These are phyloP conservation scores for Acanthoscelides obtectus DNA, from an alignment of 2,888 invertebrate genomes.

Conservation along the genomic window DNA sequence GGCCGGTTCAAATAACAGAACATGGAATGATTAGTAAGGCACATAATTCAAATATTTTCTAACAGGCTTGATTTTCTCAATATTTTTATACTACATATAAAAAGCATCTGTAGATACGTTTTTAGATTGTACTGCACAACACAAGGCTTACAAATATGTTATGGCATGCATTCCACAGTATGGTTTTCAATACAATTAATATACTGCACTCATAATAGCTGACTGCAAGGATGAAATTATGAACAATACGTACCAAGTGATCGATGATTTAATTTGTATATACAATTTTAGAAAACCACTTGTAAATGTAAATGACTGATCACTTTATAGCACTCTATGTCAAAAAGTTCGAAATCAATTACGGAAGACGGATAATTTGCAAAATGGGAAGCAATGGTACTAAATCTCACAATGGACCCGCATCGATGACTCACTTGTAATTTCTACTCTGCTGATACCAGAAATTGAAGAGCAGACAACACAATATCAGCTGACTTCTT, in stretches of 20 bases:
- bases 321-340: neutral
- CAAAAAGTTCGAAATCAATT: neutral
- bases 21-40: too few relatives aligned
- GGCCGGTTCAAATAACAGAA: too few relatives aligned
- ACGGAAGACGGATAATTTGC: neutral
- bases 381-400: conserved; percentile 18
- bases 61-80: too few relatives aligned
- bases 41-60: too few relatives aligned
- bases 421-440: conserved; percentile 6
- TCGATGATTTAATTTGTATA: neutral
- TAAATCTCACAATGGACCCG: conserved; percentile 11
- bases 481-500: conserved; percentile 27
- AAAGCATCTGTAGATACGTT: too few relatives aligned
- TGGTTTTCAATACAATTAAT: neutral
- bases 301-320: neutral
- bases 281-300: neutral
- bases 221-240: neutral
- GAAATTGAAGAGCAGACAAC: conserved; percentile 9
- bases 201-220: neutral
- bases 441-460: neutral
- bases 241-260: neutral
- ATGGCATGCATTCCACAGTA: neutral
- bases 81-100: too few relatives aligned
- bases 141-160: too few relatives aligned
- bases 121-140: too few relatives aligned